phyloP scores from a whole-genome alignment of 2,888 invertebrate species.

The Noctua fimbriata region DNA sequence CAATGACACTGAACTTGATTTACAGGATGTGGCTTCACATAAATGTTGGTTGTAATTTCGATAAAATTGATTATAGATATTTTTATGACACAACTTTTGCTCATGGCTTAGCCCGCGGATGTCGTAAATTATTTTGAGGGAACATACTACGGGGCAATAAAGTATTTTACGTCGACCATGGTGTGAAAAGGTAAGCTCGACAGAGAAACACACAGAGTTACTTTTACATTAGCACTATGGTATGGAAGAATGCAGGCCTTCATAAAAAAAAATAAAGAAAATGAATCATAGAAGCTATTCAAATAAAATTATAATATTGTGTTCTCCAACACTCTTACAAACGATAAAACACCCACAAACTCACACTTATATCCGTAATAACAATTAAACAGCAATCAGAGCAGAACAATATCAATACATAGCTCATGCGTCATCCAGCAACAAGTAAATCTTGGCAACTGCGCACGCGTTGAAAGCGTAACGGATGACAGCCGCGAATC shows the following conservation, averaged over 20 bases:
- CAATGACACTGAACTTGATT: background rate
- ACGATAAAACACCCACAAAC: background rate
- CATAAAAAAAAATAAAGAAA: background rate
- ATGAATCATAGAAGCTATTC: background rate
- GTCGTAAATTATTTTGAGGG: background rate
- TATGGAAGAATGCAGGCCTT: background rate
- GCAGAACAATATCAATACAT: constrained; percentile 49
- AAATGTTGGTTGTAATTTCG: too few species aligned
- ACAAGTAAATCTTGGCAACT: constrained; percentile 47
- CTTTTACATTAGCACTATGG: background rate
- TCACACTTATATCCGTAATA: constrained; percentile 13
- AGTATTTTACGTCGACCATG: background rate
- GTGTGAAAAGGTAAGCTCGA: background rate
- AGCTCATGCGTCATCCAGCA: constrained; percentile 31
- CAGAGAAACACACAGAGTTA: background rate
- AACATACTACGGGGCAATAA: background rate
- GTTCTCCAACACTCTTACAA: background rate
- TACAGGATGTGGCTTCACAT: background rate
- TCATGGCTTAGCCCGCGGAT: background rate
- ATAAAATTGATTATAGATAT: too few species aligned
- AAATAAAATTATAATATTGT: background rate
- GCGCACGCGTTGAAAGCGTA: constrained; percentile 74
- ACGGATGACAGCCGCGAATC: constrained; percentile 66
- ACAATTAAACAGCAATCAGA: constrained; percentile 35
- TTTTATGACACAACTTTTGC: background rate